Conservation (phyloP, 2,797 vertebrate genomes). For the Cynodonichthys magdalenae region DNA sequence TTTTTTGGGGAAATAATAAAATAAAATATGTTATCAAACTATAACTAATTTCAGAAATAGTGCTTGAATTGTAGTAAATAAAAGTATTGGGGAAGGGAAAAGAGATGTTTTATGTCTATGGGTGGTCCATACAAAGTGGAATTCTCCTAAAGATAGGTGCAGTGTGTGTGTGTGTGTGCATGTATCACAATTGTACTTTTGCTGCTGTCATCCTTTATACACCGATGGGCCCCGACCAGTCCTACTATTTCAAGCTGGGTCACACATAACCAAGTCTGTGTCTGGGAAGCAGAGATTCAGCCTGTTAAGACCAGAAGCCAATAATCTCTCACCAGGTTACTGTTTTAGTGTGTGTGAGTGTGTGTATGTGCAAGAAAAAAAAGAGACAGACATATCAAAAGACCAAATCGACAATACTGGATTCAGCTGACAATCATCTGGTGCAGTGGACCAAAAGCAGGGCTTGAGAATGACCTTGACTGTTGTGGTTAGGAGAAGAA, state of each 20-base stretch:
- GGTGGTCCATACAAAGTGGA: neutral
- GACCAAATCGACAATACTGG: slow-evolving; percentile 61
- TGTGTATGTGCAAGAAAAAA: slow-evolving; percentile 8
- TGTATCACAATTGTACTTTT: neutral
- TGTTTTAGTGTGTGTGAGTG: slow-evolving; percentile 12
- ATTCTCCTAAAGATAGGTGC: slow-evolving; percentile 5
- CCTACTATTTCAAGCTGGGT: slow-evolving; percentile 45
- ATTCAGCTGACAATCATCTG: slow-evolving; percentile 70
- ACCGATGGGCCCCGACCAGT: slow-evolving; percentile 45
- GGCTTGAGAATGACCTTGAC: slow-evolving; percentile 67
- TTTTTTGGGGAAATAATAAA: neutral
- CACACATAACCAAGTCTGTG: slow-evolving; percentile 48
- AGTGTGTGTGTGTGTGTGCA: neutral
- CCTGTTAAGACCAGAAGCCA: slow-evolving; percentile 51
- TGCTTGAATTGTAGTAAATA: neutral
- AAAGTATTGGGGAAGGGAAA: no score
- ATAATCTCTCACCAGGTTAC: slow-evolving; percentile 38
- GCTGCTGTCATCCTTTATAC: slow-evolving; percentile 34
- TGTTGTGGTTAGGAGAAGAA: slow-evolving; percentile 31
- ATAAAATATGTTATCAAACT: neutral
- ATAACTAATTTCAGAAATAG: neutral
- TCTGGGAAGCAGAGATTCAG: slow-evolving; percentile 47
- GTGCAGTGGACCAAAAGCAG: slow-evolving; percentile 68
- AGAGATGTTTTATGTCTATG: neutral
- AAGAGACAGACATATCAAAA: slow-evolving; percentile 43